Evolutionary conservation across 1,140 invertebrate genomes (phyloP).

Genomic region (Calephelis virginiensis): DNA sequence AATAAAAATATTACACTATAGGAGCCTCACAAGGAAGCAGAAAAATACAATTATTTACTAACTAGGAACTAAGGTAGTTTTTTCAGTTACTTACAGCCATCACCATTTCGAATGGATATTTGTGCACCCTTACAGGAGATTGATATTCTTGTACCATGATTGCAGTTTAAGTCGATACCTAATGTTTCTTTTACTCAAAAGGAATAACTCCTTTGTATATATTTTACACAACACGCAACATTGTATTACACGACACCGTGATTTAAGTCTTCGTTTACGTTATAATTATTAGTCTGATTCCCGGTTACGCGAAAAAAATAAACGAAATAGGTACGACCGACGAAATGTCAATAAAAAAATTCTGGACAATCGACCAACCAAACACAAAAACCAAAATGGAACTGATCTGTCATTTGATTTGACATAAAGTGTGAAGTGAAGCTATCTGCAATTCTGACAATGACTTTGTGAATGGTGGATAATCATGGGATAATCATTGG

Average conservation of each 20-base stretch:
- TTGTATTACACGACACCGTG: conserved; percentile 26
- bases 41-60: background rate
- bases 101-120: conserved; percentile 97
- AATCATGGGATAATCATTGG: too few relatives aligned
- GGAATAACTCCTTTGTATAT: conserved; percentile 45
- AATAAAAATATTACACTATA: too few relatives aligned
- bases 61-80: background rate
- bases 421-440: background rate
- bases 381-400: conserved; percentile 18
- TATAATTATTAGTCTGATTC: background rate
- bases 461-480: too few relatives aligned
- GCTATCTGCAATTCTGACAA: background rate
- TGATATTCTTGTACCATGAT: conserved; percentile 98
- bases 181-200: conserved; percentile 44
- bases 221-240: conserved; percentile 55
- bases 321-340: conserved; percentile 2
- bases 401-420: background rate
- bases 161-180: conserved; percentile 34
- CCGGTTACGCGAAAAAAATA: conserved; percentile 13
- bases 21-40: too few relatives aligned
- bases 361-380: background rate
- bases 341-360: background rate
- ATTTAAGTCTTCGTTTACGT: background rate
- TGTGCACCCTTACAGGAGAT: conserved; percentile 96
- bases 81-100: conserved; percentile 90